Base-by-base conservation (phyloP, 2,797 vertebrate genomes). In the Rhodeus uyekii region DNA sequence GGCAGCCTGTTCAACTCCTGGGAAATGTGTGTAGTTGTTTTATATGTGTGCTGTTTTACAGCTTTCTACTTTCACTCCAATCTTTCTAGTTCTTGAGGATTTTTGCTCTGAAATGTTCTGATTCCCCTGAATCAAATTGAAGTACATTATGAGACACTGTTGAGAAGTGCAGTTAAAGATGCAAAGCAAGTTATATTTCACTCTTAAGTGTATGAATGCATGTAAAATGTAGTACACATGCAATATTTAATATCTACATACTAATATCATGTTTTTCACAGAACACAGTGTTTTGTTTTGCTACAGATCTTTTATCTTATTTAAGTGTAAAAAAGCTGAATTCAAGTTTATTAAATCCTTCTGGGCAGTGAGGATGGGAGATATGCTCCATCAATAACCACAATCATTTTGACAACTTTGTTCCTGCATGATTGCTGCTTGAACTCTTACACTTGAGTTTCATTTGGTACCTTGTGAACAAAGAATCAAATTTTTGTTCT, bases 11-110 rank as follows among this genome's bases (percentile, higher is more conserved):
- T 72, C 80, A 83, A 44, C 71, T 63, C 63, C 55, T 29, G 82
- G 79, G 68, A 84, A 76, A 80, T 32, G 27, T 9, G 10, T 39
- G 22, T 16, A 32, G 67, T 78, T 69, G 22, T 50, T 7, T 42
- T 83, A 29, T 27, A 44, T 76, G 53, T 81, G 50, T 84, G 77
- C 74, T 77, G 44, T 86, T 87, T 78, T 83, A 86, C n/a, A 48
- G 82, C 67, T 68, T 78, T 79, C 82, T 72, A 44, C 68, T 55
- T 68, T 85, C 80, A 48, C 63, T 78, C 68, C 2, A 6, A 27
- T 75, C 69, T 79, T 78, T 81, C 65, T 78, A 69, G 36, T 29
- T 65, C 27, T 63, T 83, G 16, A 61, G 36, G 29, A 32, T 71
- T 76, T 60, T 32, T 55, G 69, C 64, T 63, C 81, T 48, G 4